Percentiles rank a stretch among this genome's conserved stretches.
phyloP scores from a whole-genome alignment of 1,140 invertebrate genomes.

The Pogonomyrmex californicus region DNA sequence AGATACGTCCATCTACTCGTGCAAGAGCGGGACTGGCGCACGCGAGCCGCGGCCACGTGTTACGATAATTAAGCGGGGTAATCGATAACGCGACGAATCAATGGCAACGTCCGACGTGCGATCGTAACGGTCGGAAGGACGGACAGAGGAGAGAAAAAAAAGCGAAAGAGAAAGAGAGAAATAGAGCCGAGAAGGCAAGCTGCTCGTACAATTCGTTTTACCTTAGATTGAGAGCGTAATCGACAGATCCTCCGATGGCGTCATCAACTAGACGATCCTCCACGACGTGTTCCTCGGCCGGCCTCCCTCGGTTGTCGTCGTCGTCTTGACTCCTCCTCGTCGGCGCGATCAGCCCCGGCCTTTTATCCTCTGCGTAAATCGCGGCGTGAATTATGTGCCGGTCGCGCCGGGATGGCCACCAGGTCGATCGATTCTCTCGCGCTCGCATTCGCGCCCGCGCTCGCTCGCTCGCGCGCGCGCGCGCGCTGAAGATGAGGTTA shows the following conservation, averaged over 20 bases:
- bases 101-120: neutral
- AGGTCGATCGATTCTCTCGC: slow-evolving; percentile 44
- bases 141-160: neutral
- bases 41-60: slow-evolving; percentile 34
- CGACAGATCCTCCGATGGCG: neutral
- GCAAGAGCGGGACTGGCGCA: neutral
- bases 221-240: neutral
- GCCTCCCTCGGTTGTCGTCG: neutral
- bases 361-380: neutral
- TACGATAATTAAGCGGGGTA: slow-evolving; percentile 29
- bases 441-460: slow-evolving; percentile 7
- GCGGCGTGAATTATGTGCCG: neutral
- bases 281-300: neutral
- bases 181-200: too few relatives aligned
- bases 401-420: slow-evolving; percentile 5
- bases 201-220: neutral
- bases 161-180: neutral
- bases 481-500: slow-evolving; percentile 22
- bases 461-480: neutral
- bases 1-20: neutral
- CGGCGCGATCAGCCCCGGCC: neutral
- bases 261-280: neutral
- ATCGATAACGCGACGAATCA: slow-evolving; percentile 41
- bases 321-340: neutral
- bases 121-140: neutral